Evolutionary conservation across 2,113 vertebrate genomes (phyloP).

Genomic region (Sinocyclocheilus rhinocerous): DNA sequence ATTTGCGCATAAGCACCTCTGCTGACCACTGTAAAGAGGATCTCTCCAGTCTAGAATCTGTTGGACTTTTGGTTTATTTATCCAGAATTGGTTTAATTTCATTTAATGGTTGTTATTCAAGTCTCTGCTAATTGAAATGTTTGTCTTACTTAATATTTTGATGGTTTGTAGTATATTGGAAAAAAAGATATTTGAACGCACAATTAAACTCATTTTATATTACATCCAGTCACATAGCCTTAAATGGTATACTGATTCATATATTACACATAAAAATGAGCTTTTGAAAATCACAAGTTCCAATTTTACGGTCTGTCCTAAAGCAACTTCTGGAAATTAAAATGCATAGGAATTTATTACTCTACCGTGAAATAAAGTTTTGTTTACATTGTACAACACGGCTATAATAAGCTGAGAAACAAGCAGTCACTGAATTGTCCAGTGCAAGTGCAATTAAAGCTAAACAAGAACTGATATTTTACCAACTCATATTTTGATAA

Average conservation of each 20-base stretch:
- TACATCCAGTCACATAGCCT: neutral
- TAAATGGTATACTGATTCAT: neutral
- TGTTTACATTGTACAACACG: no score
- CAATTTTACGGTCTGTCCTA: neutral
- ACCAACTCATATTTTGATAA: neutral
- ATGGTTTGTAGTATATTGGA: no score
- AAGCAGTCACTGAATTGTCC: neutral
- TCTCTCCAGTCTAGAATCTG: neutral
- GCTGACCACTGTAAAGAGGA: slow-evolving; percentile 9
- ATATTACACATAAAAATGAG: neutral
- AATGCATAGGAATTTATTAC: no score
- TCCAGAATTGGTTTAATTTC: neutral
- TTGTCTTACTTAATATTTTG: no score
- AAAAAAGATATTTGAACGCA: no score
- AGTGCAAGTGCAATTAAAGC: no score
- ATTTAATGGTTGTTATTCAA: neutral
- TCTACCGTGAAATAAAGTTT: no score
- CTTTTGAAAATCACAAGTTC: neutral
- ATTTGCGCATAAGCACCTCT: neutral
- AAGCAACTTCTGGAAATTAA: neutral
- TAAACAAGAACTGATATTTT: no score
- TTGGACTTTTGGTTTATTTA: neutral
- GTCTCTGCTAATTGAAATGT: neutral
- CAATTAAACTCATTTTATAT: no score
- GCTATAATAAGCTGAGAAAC: neutral